phyloP scores from a whole-genome alignment of 2,113 vertebrate species.

The Hemicordylus capensis region DNA sequence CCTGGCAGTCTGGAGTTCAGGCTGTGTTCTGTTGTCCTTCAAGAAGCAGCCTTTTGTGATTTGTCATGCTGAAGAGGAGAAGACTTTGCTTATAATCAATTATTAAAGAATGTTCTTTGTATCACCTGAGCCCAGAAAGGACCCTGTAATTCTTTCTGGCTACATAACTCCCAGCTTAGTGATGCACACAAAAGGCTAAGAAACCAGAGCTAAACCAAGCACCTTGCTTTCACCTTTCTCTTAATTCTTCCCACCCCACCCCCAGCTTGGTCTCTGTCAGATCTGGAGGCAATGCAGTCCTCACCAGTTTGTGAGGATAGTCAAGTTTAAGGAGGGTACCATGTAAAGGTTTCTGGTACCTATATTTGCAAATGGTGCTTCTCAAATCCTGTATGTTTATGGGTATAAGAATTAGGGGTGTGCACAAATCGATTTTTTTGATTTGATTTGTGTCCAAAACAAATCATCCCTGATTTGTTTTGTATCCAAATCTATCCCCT shows the following conservation, averaged over 20 bases:
- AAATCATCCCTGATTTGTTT: too few species aligned
- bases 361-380: not conserved
- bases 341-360: not conserved
- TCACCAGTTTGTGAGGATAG: not conserved
- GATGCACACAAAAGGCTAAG: not conserved
- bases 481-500: too few species aligned
- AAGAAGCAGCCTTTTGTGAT: constrained; percentile 26
- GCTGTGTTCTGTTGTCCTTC: constrained; percentile 35
- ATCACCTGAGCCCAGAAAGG: not conserved
- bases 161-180: constrained; percentile 19
- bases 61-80: constrained; percentile 12
- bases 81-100: constrained; percentile 24
- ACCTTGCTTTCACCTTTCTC: not conserved
- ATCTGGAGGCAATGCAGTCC: not conserved
- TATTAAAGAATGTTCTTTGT: constrained; percentile 40
- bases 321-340: not conserved
- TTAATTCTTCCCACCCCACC: not conserved
- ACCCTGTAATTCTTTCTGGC: constrained; percentile 7
- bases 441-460: too few species aligned
- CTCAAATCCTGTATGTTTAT: not conserved
- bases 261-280: not conserved
- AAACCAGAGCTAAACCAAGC: not conserved
- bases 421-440: too few species aligned
- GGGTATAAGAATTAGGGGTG: not conserved
- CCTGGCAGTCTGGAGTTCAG: constrained; percentile 11